Evolutionary conservation across 2,113 vertebrate species (phyloP).

Genomic region (Psittacara wagleri): DNA sequence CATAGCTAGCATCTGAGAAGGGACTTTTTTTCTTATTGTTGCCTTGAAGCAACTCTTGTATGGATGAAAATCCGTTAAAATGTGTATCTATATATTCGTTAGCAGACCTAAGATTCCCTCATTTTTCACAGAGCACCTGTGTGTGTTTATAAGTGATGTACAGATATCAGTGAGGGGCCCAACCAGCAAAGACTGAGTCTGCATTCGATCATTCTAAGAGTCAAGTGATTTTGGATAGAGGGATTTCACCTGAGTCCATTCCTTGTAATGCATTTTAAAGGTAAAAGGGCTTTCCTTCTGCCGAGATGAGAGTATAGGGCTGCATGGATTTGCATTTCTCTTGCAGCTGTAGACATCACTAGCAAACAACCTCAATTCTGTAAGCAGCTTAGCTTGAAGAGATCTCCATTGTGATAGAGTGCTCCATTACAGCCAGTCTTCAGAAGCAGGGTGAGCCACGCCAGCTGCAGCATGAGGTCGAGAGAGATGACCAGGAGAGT

Average conservation of each 20-base stretch:
- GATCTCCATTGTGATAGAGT: neutral
- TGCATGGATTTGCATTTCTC: constrained; percentile 45
- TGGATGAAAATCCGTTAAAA: neutral
- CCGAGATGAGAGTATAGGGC: constrained; percentile 15
- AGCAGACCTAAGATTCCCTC: neutral
- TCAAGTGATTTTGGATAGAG: neutral
- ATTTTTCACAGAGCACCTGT: neutral
- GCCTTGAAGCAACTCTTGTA: neutral
- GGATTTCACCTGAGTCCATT: constrained; percentile 20
- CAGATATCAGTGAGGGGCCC: constrained; percentile 24
- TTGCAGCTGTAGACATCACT: constrained; percentile 33
- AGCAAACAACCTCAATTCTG: neutral
- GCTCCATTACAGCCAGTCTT: neutral
- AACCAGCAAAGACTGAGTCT: neutral
- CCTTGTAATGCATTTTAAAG: constrained; percentile 43
- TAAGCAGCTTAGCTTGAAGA: neutral
- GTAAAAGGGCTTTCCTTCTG: constrained; percentile 52
- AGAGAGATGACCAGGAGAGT: neutral
- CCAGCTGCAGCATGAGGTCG: neutral
- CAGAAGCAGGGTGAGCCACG: neutral
- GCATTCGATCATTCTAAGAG: constrained; percentile 32
- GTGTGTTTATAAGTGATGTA: neutral
- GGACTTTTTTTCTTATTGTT: neutral
- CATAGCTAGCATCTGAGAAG: neutral
- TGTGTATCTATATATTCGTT: neutral